A percentile compares a stretch with the other conserved stretches of the same genome.
Conservation (phyloP, 2,797 vertebrate genomes). For the Xiphophorus birchmanni region DNA sequence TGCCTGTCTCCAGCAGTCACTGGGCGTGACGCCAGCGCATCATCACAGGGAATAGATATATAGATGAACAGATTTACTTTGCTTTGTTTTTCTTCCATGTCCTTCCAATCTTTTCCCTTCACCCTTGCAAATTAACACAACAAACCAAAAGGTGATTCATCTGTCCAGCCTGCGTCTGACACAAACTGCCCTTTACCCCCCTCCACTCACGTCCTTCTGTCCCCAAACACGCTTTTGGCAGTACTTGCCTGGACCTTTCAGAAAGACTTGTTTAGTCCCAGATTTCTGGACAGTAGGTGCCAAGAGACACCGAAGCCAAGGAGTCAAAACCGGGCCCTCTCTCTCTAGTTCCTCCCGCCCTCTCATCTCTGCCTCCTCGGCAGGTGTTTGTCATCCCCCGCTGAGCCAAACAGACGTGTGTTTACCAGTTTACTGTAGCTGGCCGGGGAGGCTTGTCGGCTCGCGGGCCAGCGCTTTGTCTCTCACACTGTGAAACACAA, state of each 20-base stretch:
- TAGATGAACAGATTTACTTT: too few species aligned
- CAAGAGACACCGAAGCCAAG: slow-evolving; percentile 61
- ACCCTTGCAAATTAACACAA: slow-evolving; percentile 19
- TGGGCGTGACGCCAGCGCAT: too few species aligned
- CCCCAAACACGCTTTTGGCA: slow-evolving; percentile 52
- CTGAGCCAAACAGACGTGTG: slow-evolving; percentile 77
- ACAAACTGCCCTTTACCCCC: slow-evolving; percentile 34
- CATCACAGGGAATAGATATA: not conserved
- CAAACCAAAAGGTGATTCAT: slow-evolving; percentile 54
- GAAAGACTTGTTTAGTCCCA: slow-evolving; percentile 55
- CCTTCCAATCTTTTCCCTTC: not conserved
- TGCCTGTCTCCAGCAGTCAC: too few species aligned
- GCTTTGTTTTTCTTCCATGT: not conserved
- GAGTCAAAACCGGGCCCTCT: slow-evolving; percentile 50
- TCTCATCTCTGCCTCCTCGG: slow-evolving; percentile 62
- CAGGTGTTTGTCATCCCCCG: slow-evolving; percentile 75
- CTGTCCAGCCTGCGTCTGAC: slow-evolving; percentile 13
- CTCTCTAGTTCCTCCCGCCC: slow-evolving; percentile 42
- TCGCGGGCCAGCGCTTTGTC: slow-evolving; percentile 72
- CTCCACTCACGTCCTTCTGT: slow-evolving; percentile 38
- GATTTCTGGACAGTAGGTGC: slow-evolving; percentile 60
- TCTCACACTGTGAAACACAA: slow-evolving; percentile 81
- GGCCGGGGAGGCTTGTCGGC: slow-evolving; percentile 76
- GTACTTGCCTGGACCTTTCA: slow-evolving; percentile 53
- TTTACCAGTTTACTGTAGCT: slow-evolving; percentile 76